Evolutionary conservation across 2,888 invertebrate genomes (phyloP), one percentile per base, ranked within the genome.

Genomic region (Elgonia sp.): DNA sequence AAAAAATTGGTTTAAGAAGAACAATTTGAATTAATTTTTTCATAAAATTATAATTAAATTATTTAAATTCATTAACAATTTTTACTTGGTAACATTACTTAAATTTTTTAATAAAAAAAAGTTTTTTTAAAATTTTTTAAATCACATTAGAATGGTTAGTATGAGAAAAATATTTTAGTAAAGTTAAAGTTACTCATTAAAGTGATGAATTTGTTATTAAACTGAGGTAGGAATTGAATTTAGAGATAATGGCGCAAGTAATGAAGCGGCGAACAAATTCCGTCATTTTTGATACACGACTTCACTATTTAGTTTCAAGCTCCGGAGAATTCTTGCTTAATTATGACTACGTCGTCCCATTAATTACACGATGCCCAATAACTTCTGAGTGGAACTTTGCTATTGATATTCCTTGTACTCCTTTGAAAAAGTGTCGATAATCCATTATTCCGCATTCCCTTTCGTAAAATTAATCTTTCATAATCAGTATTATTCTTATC

Each of bases 341-440:
- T 84, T 84, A 87, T 75, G 76, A 84, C 81, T 75, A 50, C 70
- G 84, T 50, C 70, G 73, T 80, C 29, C 73, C 75, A 80, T 87
- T 83, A 87, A 80, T 87, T 75, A 50, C 63, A 10, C 63, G 76
- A 57, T 70, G 57, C 55, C 37, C 75, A 72, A 87, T 83, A 83
- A 79, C 55, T 84, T 72, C 18, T 42, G 40, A 37, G 8, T 42
- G 20, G 16, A 72, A 76, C 53, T 69, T 46, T 57, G 65, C 62
- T 60, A 77, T 77, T 83, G 73, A 83, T 77, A 73, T 65, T 72
- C 63, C 76, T 39, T 60, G 69, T 29, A 53, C 18, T 42, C 57
- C 18, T 50, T 69, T 60, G 63, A 86, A 75, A 72, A 77, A 63
- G 75, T 85, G 57, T 79, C 60, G 73, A 57, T 73, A 73, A 65